Conservation (phyloP, 2,888 invertebrate species). For the Rhagonycha lutea region DNA sequence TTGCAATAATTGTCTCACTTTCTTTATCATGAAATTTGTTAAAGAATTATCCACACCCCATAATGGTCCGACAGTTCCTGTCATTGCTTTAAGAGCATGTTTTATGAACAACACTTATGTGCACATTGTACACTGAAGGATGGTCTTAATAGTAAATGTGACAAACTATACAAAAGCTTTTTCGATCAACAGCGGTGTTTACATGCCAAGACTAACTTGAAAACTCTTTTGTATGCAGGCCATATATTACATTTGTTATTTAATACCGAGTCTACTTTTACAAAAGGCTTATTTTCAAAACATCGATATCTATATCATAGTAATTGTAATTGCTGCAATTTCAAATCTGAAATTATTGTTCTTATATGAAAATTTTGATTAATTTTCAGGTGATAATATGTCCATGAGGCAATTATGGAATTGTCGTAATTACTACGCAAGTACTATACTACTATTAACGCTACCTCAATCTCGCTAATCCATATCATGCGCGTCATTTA, state of each 20-base stretch:
- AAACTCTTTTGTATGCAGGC: conserved; percentile 7
- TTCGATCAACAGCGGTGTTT: conserved; percentile 13
- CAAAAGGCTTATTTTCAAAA: not conserved
- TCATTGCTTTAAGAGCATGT: conserved; percentile 7
- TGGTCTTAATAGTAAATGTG: conserved; percentile 17
- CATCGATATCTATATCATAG: not conserved
- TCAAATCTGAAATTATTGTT: not conserved
- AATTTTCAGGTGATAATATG: too few species aligned
- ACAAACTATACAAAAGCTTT: conserved; percentile 12
- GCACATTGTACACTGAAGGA: conserved; percentile 20
- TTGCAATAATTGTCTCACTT: not conserved
- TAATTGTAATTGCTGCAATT: not conserved
- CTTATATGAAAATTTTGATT: too few species aligned
- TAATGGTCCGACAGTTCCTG: conserved; percentile 13
- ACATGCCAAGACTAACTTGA: conserved; percentile 5
- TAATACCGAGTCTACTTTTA: conserved; percentile 1
- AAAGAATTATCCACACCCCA: not conserved
- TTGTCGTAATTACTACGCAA: too few species aligned
- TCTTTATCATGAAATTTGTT: not conserved
- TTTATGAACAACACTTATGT: conserved; percentile 19
- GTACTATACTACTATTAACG: too few species aligned
- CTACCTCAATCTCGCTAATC: too few species aligned
- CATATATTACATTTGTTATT: conserved; percentile 6
- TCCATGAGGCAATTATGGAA: too few species aligned
- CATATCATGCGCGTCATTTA: too few species aligned